These are phyloP conservation scores for Vanacampus margaritifer DNA, from an alignment of 2,113 vertebrate species.

Conservation along the genomic window DNA sequence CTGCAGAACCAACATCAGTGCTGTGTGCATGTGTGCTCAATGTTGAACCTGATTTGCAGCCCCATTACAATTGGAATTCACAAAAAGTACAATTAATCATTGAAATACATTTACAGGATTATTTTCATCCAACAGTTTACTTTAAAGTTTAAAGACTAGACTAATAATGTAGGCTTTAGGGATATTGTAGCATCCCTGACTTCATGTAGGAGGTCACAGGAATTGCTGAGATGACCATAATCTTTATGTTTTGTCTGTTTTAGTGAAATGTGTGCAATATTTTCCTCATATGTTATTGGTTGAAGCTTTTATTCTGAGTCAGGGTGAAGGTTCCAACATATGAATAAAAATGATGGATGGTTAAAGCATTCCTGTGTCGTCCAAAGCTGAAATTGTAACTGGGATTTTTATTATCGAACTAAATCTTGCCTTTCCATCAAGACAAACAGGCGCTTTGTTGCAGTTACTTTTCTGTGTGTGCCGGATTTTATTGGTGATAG, in stretches of 20 bases:
- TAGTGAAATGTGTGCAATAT: not conserved
- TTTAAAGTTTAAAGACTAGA: not conserved
- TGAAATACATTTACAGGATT: not conserved
- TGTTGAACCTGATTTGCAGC: no score
- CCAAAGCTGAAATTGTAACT: constrained; percentile 2
- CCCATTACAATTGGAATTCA: no score
- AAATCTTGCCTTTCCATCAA: constrained; percentile 3
- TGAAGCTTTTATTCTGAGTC: constrained; percentile 1
- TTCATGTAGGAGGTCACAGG: not conserved
- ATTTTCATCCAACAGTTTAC: not conserved
- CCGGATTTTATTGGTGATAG: not conserved
- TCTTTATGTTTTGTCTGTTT: constrained; percentile 3
- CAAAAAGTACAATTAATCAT: not conserved
- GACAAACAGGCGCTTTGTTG: not conserved
- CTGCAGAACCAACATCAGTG: not conserved
- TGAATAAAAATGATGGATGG: constrained; percentile 4
- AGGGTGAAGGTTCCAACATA: constrained; percentile 3
- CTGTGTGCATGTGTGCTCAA: not conserved
- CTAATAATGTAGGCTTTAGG: not conserved
- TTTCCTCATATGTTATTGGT: not conserved
- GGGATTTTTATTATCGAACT: not conserved
- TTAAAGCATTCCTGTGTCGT: not conserved
- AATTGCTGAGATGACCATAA: not conserved
- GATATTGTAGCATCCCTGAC: not conserved
- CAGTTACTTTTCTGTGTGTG: not conserved